Conservation (phyloP, 2,113 vertebrate genomes). For the Nannobrachium achirus region DNA sequence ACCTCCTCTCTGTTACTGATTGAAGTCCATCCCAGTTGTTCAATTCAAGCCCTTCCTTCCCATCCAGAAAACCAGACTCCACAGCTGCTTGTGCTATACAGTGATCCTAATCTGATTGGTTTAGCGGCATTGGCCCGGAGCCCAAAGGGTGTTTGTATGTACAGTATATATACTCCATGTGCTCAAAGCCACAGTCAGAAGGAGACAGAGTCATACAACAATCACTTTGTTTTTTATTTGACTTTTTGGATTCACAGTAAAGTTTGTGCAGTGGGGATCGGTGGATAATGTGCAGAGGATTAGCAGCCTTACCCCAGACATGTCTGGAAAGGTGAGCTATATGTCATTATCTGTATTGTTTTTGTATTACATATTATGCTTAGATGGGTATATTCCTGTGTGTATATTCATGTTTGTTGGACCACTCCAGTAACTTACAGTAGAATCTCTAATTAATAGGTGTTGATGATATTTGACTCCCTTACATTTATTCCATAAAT, state of each 20-base stretch:
- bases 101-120: constrained; percentile 78
- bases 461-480: too few species aligned
- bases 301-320: constrained; percentile 81
- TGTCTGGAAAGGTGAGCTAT: constrained; percentile 80
- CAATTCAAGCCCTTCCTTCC: constrained; percentile 51
- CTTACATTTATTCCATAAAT: too few species aligned
- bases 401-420: too few species aligned
- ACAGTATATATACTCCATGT: constrained; percentile 76
- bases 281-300: constrained; percentile 83
- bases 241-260: constrained; percentile 26
- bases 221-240: constrained; percentile 5
- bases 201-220: constrained; percentile 32
- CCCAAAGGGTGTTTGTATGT: constrained; percentile 66
- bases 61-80: constrained; percentile 26
- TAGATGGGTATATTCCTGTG: too few species aligned
- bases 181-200: constrained; percentile 66
- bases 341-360: not conserved
- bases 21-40: constrained; percentile 2
- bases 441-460: too few species aligned
- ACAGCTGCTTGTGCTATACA: constrained; percentile 29
- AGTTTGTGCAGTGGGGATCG: constrained; percentile 36
- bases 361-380: not conserved
- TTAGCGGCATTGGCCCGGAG: constrained; percentile 66
- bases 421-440: too few species aligned
- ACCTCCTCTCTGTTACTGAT: too few species aligned